A percentile compares a stretch with the other conserved stretches of the same genome.
Evolutionary conservation across 2,888 invertebrate genomes (phyloP).

Genomic region (Herminia tarsipennalis): DNA sequence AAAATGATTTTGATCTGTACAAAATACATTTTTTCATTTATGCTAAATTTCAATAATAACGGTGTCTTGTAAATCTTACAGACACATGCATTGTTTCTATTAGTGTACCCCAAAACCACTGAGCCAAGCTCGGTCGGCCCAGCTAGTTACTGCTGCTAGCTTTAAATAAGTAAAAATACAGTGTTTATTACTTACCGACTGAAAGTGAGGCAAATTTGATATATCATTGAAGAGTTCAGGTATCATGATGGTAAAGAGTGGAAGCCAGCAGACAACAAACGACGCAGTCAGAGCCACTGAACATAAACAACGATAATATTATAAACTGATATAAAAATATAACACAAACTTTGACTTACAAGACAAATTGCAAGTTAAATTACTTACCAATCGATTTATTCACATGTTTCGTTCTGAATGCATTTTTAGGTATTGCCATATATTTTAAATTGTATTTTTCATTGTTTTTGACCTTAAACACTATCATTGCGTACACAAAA

Average conservation of each 20-base stretch:
- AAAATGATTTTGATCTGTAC: too few species aligned
- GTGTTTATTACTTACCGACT: conserved; percentile 43
- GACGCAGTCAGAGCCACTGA: conserved; percentile 76
- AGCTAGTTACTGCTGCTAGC: too few species aligned
- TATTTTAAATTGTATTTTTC: conserved; percentile 30
- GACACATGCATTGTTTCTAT: too few species aligned
- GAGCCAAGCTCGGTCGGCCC: too few species aligned
- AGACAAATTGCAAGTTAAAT: not conserved
- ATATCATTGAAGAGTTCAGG: conserved; percentile 56
- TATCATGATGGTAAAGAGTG: conserved; percentile 62
- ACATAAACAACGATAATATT: too few species aligned
- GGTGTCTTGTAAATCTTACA: too few species aligned
- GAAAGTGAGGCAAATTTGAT: conserved; percentile 46
- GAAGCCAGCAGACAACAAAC: conserved; percentile 74
- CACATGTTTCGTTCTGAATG: conserved; percentile 42
- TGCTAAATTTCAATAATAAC: too few species aligned
- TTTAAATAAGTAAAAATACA: not conserved
- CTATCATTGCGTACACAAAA: conserved; percentile 47
- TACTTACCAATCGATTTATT: conserved; percentile 50
- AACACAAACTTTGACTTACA: not conserved
- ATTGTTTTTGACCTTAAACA: conserved; percentile 41
- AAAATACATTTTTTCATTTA: too few species aligned
- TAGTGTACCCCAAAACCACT: too few species aligned
- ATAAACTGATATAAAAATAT: conserved; percentile 10
- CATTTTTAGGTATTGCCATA: conserved; percentile 39